These are phyloP conservation scores for Tethea ocularis DNA, from an alignment of 2,888 invertebrate genomes.

Conservation along the genomic window DNA sequence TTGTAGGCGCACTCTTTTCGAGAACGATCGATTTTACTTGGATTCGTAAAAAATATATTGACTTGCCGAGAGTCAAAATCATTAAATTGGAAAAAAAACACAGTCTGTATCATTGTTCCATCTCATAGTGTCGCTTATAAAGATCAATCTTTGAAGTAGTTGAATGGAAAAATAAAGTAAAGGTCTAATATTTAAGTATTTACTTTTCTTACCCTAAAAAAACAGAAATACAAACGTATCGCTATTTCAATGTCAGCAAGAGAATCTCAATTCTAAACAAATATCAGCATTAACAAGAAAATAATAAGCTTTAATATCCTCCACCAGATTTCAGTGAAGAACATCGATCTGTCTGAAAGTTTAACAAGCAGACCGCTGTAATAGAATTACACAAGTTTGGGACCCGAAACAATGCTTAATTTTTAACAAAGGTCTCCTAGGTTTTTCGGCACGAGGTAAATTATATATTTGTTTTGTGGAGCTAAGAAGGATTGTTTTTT, in stretches of 20 bases:
- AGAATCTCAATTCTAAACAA: not conserved
- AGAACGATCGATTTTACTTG: no score
- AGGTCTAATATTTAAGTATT: no score
- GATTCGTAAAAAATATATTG: no score
- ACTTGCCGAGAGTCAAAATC: no score
- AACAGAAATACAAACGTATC: not conserved
- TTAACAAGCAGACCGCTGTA: conserved; percentile 22
- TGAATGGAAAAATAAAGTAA: no score
- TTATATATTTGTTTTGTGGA: conserved; percentile 27
- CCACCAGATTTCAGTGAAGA: not conserved
- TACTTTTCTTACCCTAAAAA: not conserved
- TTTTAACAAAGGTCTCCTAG: conserved; percentile 38
- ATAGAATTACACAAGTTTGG: conserved; percentile 40
- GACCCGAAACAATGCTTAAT: conserved; percentile 28
- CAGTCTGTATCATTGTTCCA: no score
- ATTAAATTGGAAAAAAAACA: no score
- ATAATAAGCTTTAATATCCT: not conserved
- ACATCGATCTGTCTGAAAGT: not conserved
- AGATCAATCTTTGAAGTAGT: no score
- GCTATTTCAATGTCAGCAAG: no score
- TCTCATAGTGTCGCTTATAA: no score
- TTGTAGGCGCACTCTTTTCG: no score
- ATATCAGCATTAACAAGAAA: not conserved
- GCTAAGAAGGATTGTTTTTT: conserved; percentile 17
- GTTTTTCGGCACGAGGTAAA: conserved; percentile 27